Evolutionary conservation across 2,888 invertebrate species (phyloP), one percentile per base, ranked within the genome.

Genomic region (Tinea trinotella): DNA sequence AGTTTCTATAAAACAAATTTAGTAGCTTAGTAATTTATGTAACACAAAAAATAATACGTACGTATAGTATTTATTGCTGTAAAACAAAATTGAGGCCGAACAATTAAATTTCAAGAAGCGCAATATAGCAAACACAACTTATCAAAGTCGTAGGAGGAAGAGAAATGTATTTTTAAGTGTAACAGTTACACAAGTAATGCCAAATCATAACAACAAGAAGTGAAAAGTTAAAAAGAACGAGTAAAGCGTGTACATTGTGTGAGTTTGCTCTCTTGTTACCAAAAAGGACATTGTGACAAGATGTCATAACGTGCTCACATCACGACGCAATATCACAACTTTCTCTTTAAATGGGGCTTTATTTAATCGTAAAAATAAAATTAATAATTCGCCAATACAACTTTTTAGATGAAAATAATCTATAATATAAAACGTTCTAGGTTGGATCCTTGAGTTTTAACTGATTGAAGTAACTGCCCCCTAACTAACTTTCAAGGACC

Each of bases 161-260:
- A 36, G 6, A 36, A 36, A 36, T 36, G 36, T 36, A 36, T 36
- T 36, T 36, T 36, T 36, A 36, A 36, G 36, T 12, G 12, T 36
- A n/a, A 12, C 36, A 36, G 36, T 36, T 36, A 36, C 12, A n/a
- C n/a, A n/a, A n/a, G n/a, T n/a, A 36, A n/a, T 12, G 36, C 36
- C 6, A n/a, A 36, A 12, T 36, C 36, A 36, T 36, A 36, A 36
- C 12, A 36, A n/a, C 12, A 36, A 36, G 36, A 44, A 44, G 44
- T 44, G 44, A 44, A 44, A 44, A 44, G 15, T 44, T 44, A 17
- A 44, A 44, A 44, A 44, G 44, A 12, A 44, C 17, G 44, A 17
- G 15, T 2, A 17, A 17, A 44, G 17, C 44, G 44, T 17, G 15
- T 15, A 44, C 44, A 44, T 44, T 17, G 15, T 13, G 18, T 12